Conservation (phyloP, 2,888 invertebrate genomes). For the Eristalis pertinax region DNA sequence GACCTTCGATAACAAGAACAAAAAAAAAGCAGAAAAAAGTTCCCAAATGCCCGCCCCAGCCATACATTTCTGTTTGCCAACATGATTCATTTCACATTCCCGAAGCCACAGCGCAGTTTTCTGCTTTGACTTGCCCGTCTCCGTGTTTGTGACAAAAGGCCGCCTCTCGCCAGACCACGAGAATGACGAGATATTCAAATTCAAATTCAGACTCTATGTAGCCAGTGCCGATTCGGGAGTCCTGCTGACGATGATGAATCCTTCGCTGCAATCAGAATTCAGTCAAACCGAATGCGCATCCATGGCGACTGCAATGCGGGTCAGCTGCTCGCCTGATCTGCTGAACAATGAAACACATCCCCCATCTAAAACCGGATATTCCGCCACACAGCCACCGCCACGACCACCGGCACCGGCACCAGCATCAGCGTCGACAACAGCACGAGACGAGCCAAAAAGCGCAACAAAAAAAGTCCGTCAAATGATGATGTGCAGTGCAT, state of each 20-base stretch:
- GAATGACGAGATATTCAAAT: not conserved
- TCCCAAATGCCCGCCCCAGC: not conserved
- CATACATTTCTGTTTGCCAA: slow-evolving; percentile 13
- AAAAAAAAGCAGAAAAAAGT: slow-evolving; percentile 18
- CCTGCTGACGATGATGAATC: slow-evolving; percentile 61
- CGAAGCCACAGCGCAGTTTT: slow-evolving; percentile 14
- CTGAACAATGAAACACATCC: slow-evolving; percentile 18
- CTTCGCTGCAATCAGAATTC: slow-evolving; percentile 51
- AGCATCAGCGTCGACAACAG: not conserved
- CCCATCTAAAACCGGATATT: not conserved
- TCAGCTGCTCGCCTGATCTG: slow-evolving; percentile 4
- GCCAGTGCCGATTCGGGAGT: slow-evolving; percentile 38
- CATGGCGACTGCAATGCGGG: slow-evolving; percentile 64
- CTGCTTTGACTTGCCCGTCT: slow-evolving; percentile 32
- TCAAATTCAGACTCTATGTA: slow-evolving; percentile 20
- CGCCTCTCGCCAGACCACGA: not conserved
- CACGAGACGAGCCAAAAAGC: not conserved
- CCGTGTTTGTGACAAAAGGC: slow-evolving; percentile 23
- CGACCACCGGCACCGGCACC: too few relatives aligned
- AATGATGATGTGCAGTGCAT: slow-evolving; percentile 29
- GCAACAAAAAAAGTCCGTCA: slow-evolving; percentile 13
- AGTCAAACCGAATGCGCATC: slow-evolving; percentile 63
- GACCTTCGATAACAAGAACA: not conserved
- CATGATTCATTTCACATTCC: slow-evolving; percentile 48
- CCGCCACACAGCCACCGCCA: not conserved